Evolutionary conservation across 2,888 invertebrate species (phyloP), one percentile per base, ranked within the genome.

Genomic region (Catotricha subobsoleta): DNA sequence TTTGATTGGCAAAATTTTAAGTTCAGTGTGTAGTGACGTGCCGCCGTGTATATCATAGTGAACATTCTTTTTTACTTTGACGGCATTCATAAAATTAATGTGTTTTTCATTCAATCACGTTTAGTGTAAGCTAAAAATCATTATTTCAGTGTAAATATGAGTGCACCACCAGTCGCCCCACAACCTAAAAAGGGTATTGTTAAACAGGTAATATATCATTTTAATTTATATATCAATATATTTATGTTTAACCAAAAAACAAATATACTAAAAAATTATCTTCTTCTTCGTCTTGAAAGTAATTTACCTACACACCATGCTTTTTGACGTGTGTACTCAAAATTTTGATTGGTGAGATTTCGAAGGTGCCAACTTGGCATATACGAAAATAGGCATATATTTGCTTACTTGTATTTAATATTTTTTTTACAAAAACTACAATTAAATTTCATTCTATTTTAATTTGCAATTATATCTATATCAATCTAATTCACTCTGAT

Each of bases 151-250:
- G 21, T 30, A 43, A 37, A 46, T 36, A 47, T 47, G 47, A 47
- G 47, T 47, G 53, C 59, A 54, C 54, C 53, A 50, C 52, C 52
- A 48, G 49, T 55, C 53, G 50, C 57, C 46, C 53, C 55, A 44
- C 50, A 53, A 40, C 50, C 56, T 47, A 50, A 55, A 36, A 55
- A 52, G 47, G 61, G 61, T 46, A 52, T 62, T 48, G 62, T 61
- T 23, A 61, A 61, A 49, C 62, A 60, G 54, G 61, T 61, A 54
- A 57, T 57, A 50, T 29, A 16, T 30, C 28, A 29, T 8, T 15
- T 36, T 13, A 15, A 15, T 15, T 16, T 37, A n/a, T 7, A 18
- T 10, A 15, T 15, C 8, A 29, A 27, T 34, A 18, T 20, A 27
- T 33, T 10, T n/a, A 34, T 31, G 5, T 15, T 31, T 15, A 15